Base-by-base conservation (phyloP, 2,888 invertebrate genomes). In the Galeopsomyia nigrocyanea region DNA sequence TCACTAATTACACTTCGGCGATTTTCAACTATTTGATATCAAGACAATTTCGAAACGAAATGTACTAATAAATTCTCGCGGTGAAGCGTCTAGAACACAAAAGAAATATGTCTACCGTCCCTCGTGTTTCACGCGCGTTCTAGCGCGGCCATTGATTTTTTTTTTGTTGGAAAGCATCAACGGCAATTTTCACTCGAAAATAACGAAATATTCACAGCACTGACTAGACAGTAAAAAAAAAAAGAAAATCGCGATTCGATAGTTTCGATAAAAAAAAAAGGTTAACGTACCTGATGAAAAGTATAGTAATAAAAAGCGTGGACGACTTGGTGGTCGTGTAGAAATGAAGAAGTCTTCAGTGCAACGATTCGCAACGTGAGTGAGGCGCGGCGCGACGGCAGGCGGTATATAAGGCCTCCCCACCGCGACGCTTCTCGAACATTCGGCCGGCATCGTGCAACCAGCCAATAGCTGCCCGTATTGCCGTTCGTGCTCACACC, bases 321-420 rank as follows among this genome's bases (percentile, higher is more conserved):
- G 17, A 57, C 26, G 58, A 53, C 57, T 64, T 50, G 62, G 60
- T 9, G 7, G 39, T 49, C 61, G 63, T 65, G 57, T 58, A 77
- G 77, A 79, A 50, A 70, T 78, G 81, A 83, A 83, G 83, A 82
- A 77, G 78, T 82, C 83, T 79, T 78, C 79, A 79, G 77, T 76
- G 73, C 79, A 79, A 83, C 84, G 86, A 84, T 82, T 86, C 85
- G 84, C 86, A 86, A 82, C 85, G 86, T 84, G 81, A 86, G 85
- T 86, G 31, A 78, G 75, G 78, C 73, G 78, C 78, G 77, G 69
- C 49, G n/a, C 53, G 57, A 56, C 75, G 73, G 63, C 58, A 73
- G 46, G 73, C 75, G 71, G 73, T 80, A 81, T 83, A 81, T 86
- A 85, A 81, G 68, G 78, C 66, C 71, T 75, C 47, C 71, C 71